A percentile compares a stretch with the other conserved stretches of the same genome.
phyloP scores from a whole-genome alignment of 2,797 vertebrate genomes.

The Amniataba percoides region DNA sequence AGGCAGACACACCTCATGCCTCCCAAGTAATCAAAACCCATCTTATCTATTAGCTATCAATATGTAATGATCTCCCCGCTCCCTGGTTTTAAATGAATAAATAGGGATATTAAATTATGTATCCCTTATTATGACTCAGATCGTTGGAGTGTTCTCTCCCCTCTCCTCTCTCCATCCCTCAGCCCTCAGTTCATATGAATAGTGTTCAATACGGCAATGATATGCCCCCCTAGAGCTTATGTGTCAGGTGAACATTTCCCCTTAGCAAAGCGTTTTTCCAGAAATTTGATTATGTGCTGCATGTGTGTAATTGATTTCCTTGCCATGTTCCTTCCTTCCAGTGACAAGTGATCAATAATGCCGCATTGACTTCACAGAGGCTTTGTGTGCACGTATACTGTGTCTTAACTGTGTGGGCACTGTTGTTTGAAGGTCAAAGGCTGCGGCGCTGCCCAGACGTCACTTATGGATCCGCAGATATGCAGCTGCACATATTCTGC shows the following conservation, averaged over 20 bases:
- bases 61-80: slow-evolving; percentile 51
- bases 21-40: slow-evolving; percentile 55
- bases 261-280: slow-evolving; percentile 71
- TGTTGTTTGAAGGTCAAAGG: slow-evolving; percentile 62
- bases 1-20: slow-evolving; percentile 14
- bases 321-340: slow-evolving; percentile 79
- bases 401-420: slow-evolving; percentile 45
- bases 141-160: slow-evolving; percentile 19
- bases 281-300: slow-evolving; percentile 79
- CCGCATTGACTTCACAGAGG: slow-evolving; percentile 69
- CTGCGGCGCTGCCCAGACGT: slow-evolving; percentile 43
- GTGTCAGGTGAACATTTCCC: slow-evolving; percentile 65
- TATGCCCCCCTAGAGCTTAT: slow-evolving; percentile 59
- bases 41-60: slow-evolving; percentile 56
- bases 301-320: slow-evolving; percentile 81
- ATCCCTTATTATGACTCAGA: slow-evolving; percentile 61
- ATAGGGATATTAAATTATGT: slow-evolving; percentile 72
- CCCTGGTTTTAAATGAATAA: slow-evolving; percentile 64
- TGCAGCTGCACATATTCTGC: neutral
- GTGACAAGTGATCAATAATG: slow-evolving; percentile 81
- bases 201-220: slow-evolving; percentile 57
- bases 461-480: slow-evolving; percentile 7
- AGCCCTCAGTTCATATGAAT: slow-evolving; percentile 27
- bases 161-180: slow-evolving; percentile 2
- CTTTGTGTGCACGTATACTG: slow-evolving; percentile 41